Evolutionary conservation across 2,797 vertebrate species (phyloP).

Genomic region (Ctenopoma multispine): DNA sequence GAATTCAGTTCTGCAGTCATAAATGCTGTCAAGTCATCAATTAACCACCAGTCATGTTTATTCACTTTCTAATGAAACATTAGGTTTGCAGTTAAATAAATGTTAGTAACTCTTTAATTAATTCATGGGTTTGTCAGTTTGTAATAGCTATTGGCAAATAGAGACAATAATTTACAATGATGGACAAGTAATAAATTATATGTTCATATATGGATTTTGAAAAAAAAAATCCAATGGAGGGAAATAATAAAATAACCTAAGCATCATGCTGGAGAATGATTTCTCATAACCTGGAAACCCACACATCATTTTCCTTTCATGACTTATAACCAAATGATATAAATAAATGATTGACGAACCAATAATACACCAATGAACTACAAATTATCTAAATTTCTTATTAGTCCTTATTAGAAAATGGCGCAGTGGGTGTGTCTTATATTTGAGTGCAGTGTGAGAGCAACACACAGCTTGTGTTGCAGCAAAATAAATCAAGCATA

Average conservation of each 20-base stretch:
- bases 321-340: neutral
- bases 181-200: too few species aligned
- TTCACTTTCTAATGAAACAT: neutral
- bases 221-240: too few species aligned
- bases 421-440: conserved; percentile 12
- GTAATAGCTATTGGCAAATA: neutral
- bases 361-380: neutral
- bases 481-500: conserved; percentile 22
- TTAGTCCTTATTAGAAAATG: neutral
- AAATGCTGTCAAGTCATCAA: neutral
- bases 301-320: neutral
- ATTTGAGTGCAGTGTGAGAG: conserved; percentile 16
- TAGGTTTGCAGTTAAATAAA: neutral
- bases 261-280: neutral
- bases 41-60: neutral
- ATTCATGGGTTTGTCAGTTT: neutral
- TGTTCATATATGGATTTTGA: too few species aligned
- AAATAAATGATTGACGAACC: neutral
- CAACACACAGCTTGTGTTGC: conserved; percentile 8
- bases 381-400: neutral
- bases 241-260: too few species aligned
- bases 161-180: too few species aligned
- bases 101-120: neutral
- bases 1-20: neutral
- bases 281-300: neutral